These are phyloP conservation scores for Neoitamus cyanurus DNA, from an alignment of 2,888 invertebrate genomes.

Conservation along the genomic window DNA sequence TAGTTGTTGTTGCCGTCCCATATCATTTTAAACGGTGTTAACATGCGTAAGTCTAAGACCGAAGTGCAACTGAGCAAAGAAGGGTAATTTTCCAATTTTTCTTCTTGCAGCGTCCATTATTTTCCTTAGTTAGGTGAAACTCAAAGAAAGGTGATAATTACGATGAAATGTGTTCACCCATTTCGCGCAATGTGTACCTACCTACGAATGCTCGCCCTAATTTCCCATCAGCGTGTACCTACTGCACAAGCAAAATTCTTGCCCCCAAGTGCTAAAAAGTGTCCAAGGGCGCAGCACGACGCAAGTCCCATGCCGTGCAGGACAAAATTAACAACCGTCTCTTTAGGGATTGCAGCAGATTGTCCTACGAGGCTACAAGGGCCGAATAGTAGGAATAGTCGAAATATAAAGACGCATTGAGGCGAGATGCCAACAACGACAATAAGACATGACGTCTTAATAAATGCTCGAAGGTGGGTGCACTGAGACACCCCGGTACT, in stretches of 20 bases:
- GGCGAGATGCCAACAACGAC: constrained; percentile 21
- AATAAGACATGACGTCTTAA: constrained; percentile 40
- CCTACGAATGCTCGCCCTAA: background rate
- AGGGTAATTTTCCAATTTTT: background rate
- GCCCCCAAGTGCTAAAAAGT: background rate
- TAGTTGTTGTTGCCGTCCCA: too few species aligned
- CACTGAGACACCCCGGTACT: background rate
- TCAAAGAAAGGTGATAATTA: background rate
- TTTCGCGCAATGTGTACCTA: background rate
- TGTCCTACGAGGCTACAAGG: constrained; percentile 13
- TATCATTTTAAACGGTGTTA: too few species aligned
- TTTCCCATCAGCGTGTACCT: background rate
- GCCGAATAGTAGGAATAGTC: background rate
- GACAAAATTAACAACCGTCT: background rate
- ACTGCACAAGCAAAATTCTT: background rate
- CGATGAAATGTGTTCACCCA: background rate
- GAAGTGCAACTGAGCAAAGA: too few species aligned
- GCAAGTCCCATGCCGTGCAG: background rate
- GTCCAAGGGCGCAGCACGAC: background rate
- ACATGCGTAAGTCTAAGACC: too few species aligned
- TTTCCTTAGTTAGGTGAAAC: background rate
- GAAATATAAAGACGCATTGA: constrained; percentile 29
- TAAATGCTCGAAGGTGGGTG: constrained; percentile 4
- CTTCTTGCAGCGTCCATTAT: background rate
- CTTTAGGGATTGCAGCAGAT: background rate